Conservation (phyloP, 2,113 vertebrate species). For the Pontoporia blainvillei region DNA sequence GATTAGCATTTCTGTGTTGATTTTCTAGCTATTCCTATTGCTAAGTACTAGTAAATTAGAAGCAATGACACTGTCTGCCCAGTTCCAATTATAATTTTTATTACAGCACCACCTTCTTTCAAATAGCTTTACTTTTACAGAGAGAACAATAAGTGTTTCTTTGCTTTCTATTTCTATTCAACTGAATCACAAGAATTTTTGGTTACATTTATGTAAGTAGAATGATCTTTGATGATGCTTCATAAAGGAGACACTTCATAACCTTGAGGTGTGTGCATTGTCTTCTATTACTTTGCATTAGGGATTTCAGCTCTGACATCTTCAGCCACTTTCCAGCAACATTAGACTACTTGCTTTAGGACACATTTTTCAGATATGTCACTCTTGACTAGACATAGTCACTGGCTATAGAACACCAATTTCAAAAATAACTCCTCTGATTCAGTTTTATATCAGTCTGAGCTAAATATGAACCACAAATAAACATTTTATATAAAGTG, state of each 20-base stretch:
- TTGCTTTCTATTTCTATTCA: slow-evolving; percentile 17
- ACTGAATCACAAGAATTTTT: background rate
- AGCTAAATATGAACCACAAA: background rate
- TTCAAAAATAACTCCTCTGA: background rate
- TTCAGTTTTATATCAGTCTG: background rate
- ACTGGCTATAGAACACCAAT: background rate
- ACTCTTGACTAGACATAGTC: background rate
- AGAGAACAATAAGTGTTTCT: background rate
- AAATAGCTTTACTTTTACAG: background rate
- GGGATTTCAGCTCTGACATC: background rate
- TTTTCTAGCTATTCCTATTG: background rate
- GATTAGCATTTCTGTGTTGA: background rate
- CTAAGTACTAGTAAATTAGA: background rate
- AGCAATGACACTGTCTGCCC: background rate
- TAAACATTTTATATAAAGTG: background rate
- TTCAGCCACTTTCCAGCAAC: background rate
- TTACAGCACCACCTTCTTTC: background rate
- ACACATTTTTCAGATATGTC: background rate
- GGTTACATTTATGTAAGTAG: background rate
- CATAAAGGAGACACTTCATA: background rate
- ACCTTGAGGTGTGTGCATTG: accelerated
- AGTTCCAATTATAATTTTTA: background rate
- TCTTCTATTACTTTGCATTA: background rate
- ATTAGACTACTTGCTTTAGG: background rate
- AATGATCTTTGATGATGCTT: background rate